These are phyloP conservation scores for Brachyopa scutellaris DNA, from an alignment of 2,888 invertebrate genomes.

Conservation along the genomic window DNA sequence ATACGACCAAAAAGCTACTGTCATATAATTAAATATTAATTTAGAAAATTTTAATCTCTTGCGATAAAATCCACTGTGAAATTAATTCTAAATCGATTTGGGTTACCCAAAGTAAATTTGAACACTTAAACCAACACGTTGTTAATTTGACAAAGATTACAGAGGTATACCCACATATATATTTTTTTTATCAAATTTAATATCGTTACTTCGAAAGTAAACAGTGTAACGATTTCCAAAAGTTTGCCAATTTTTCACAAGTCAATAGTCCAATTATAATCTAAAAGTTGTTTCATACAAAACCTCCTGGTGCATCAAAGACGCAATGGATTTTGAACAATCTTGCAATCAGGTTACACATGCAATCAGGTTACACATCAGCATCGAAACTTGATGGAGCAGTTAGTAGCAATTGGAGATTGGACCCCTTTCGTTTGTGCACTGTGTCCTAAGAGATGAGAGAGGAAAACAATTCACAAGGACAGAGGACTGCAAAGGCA, in stretches of 20 bases:
- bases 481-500: background rate
- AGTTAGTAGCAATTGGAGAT: conserved; percentile 54
- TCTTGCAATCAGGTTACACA: conserved; percentile 29
- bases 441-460: background rate
- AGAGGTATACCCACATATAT: too few species aligned
- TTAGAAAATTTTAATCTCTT: background rate
- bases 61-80: background rate
- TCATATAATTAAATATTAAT: conserved; percentile 29
- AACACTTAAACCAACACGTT: background rate
- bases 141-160: background rate
- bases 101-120: background rate
- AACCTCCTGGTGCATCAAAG: background rate
- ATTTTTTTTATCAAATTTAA: background rate
- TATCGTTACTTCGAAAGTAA: background rate
- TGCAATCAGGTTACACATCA: background rate
- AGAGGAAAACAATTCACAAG: background rate
- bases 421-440: conserved; percentile 31
- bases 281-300: conserved; percentile 3
- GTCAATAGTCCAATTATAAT: conserved; percentile 34
- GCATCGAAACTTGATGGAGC: conserved; percentile 29
- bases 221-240: background rate
- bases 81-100: background rate
- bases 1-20: background rate
- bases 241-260: conserved; percentile 2
- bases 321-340: conserved; percentile 37